phyloP scores from a whole-genome alignment of 2,888 invertebrate genomes.

The Odontocolon sp. region DNA sequence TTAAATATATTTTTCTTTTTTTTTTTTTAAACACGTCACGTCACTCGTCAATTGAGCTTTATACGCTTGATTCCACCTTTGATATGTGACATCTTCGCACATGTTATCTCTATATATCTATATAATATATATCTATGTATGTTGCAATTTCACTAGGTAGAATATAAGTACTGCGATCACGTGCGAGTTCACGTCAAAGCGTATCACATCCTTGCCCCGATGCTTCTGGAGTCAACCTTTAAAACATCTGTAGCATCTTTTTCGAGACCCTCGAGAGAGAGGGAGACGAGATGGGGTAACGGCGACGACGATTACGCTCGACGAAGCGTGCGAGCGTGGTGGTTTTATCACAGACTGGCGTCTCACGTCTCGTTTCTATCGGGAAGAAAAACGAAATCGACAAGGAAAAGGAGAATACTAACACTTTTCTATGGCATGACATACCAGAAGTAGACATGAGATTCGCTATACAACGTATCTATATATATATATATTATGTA shows the following conservation, averaged over 20 bases:
- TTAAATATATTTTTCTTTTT: too few species aligned
- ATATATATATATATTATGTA: neutral
- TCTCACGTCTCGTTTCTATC: neutral
- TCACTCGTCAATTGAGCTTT: neutral
- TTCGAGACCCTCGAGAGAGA: too few species aligned
- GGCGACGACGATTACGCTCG: constrained; percentile 42
- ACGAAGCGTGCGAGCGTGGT: constrained; percentile 14
- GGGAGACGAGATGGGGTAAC: constrained; percentile 1
- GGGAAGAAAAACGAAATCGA: neutral
- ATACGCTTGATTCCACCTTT: neutral
- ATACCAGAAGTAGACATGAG: neutral
- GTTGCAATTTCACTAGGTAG: neutral
- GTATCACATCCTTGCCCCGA: neutral
- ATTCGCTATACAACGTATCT: neutral
- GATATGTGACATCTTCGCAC: neutral
- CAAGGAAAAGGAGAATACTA: constrained; percentile 1
- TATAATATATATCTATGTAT: too few species aligned
- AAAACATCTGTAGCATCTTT: constrained; percentile 20
- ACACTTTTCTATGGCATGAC: neutral
- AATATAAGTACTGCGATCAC: neutral
- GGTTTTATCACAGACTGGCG: constrained; percentile 14
- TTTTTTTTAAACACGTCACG: too few species aligned
- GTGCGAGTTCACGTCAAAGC: constrained; percentile 4
- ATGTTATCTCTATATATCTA: neutral
- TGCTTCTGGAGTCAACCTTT: neutral